Conservation (phyloP, 2,888 invertebrate genomes). For the Bruchidius siliquastri region DNA sequence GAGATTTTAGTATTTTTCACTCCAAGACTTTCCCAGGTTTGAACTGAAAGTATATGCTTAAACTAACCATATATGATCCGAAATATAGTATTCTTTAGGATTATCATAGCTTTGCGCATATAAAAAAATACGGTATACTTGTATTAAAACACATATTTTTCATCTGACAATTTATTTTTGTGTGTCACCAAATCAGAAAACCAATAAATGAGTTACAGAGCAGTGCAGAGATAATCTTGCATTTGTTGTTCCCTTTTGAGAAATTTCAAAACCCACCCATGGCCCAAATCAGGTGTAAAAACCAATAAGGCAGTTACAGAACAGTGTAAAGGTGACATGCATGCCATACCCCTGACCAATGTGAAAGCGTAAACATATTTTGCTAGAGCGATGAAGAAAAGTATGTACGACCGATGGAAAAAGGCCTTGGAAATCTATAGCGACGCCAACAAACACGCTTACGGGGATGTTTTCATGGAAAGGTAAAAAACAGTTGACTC, state of each 20-base stretch:
- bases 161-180: too few species aligned
- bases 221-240: too few species aligned
- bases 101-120: too few species aligned
- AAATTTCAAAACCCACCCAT: neutral
- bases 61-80: too few species aligned
- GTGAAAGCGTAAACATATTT: neutral
- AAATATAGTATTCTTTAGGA: too few species aligned
- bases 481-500: neutral
- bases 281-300: neutral
- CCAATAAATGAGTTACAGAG: too few species aligned
- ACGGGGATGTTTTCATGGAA: neutral
- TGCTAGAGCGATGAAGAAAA: neutral
- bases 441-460: neutral
- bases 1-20: too few species aligned
- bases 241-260: neutral
- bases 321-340: neutral
- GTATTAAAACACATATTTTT: too few species aligned
- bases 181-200: too few species aligned
- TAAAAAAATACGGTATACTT: too few species aligned
- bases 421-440: neutral
- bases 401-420: neutral
- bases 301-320: neutral
- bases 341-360: neutral
- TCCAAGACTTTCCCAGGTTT: too few species aligned
- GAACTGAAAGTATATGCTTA: too few species aligned